phyloP scores from a whole-genome alignment of 2,888 invertebrate genomes.

The Nomada hirtipes region DNA sequence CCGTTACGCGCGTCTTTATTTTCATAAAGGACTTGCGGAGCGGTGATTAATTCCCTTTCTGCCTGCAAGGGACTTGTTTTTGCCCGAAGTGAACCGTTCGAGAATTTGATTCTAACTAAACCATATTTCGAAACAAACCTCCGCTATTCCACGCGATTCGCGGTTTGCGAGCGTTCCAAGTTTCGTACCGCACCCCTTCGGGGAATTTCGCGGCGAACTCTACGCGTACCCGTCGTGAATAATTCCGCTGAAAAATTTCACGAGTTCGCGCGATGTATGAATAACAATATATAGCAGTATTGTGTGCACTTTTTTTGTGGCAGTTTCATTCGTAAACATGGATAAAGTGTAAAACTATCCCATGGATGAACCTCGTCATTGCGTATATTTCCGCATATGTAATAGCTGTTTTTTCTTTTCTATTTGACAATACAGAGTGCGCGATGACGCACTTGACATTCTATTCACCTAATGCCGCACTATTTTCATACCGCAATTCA shows the following conservation, averaged over 20 bases:
- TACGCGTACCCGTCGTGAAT: slow-evolving; percentile 12
- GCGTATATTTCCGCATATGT: no score
- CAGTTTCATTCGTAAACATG: no score
- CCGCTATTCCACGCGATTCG: slow-evolving; percentile 22
- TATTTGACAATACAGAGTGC: no score
- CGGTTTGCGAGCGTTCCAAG: slow-evolving; percentile 3
- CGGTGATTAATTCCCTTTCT: slow-evolving; percentile 26
- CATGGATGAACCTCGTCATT: no score
- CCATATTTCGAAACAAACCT: slow-evolving; percentile 12
- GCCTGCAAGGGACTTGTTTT: not conserved
- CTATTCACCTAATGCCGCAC: no score
- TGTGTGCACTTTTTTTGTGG: not conserved
- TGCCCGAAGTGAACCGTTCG: not conserved
- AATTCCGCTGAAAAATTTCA: slow-evolving; percentile 34
- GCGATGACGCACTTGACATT: no score
- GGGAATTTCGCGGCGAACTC: slow-evolving; percentile 2
- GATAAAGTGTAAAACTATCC: no score
- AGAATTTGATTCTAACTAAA: slow-evolving; percentile 44
- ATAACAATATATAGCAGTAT: slow-evolving; percentile 19
- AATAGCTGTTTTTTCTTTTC: no score
- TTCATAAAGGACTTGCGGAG: slow-evolving; percentile 1
- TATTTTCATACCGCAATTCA: no score
- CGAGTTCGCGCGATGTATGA: not conserved
- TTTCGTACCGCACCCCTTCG: not conserved
- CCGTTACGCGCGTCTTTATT: slow-evolving; percentile 11